A percentile compares a stretch with the other conserved stretches of the same genome.
These are phyloP conservation scores for Papilio polytes DNA, from an alignment of 1,140 invertebrate species.

Conservation along the genomic window DNA sequence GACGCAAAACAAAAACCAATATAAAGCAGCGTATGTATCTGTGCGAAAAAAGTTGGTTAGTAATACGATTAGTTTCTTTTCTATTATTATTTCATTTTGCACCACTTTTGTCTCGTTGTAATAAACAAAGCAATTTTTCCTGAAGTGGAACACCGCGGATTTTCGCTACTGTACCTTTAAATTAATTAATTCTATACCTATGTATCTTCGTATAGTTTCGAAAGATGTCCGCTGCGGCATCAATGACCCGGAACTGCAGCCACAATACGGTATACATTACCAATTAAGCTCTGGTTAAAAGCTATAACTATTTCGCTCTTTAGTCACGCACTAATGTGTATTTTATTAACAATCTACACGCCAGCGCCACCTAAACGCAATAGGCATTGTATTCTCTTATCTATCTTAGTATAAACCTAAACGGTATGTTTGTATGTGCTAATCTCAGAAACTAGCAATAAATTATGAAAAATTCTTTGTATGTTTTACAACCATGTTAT, in stretches of 20 bases:
- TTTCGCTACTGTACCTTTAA: no score
- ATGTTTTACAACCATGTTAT: not conserved
- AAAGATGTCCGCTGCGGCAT: not conserved
- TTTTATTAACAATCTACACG: constrained; percentile 33
- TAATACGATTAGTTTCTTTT: no score
- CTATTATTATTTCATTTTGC: no score
- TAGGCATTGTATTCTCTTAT: not conserved
- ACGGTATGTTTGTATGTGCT: not conserved
- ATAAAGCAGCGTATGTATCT: no score
- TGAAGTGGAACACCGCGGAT: no score
- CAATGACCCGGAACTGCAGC: constrained; percentile 36
- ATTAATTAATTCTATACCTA: no score
- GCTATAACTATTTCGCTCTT: constrained; percentile 12
- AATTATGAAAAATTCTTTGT: not conserved
- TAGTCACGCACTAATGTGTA: constrained; percentile 31
- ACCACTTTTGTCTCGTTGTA: no score
- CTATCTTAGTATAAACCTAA: not conserved
- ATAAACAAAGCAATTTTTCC: no score
- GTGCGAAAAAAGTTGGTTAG: no score
- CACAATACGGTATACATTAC: not conserved
- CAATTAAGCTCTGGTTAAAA: not conserved
- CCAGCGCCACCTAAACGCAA: not conserved
- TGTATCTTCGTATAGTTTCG: no score
- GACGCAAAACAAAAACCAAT: no score
- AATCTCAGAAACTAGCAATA: not conserved